Conservation (phyloP, 2,113 vertebrate genomes). For the Protobothrops flavoviridis region DNA sequence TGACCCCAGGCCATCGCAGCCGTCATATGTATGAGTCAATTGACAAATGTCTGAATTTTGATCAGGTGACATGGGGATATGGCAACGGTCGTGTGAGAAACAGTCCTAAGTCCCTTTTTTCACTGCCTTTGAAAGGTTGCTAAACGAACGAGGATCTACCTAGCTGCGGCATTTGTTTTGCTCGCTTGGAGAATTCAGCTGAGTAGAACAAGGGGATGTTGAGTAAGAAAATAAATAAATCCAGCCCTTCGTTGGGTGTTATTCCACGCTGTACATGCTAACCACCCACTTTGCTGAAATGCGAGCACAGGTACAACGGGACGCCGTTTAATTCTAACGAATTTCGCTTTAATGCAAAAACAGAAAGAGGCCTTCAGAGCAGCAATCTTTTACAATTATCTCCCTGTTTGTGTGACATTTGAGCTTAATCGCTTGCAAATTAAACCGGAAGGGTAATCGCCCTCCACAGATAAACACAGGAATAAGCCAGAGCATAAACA, state of each 20-base stretch:
- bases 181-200: not conserved
- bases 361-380: not conserved
- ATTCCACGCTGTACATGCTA: not conserved
- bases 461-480: not conserved
- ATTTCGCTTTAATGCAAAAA: not conserved
- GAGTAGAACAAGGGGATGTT: not conserved
- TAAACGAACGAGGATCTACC: no score
- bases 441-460: not conserved
- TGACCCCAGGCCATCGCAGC: no score
- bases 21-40: no score
- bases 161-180: not conserved
- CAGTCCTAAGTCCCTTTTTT: no score
- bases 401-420: not conserved
- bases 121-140: no score
- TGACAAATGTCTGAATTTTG: no score
- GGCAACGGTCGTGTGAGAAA: no score
- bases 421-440: conserved; percentile 22
- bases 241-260: not conserved
- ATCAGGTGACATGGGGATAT: no score
- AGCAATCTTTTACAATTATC: not conserved
- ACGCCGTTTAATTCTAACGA: not conserved
- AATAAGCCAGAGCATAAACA: conserved; percentile 25
- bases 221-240: not conserved
- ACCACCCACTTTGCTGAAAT: not conserved
- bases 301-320: not conserved